Evolutionary conservation across 2,888 invertebrate species (phyloP), one percentile per base, ranked within the genome.

Genomic region (Andrena haemorrhoa): DNA sequence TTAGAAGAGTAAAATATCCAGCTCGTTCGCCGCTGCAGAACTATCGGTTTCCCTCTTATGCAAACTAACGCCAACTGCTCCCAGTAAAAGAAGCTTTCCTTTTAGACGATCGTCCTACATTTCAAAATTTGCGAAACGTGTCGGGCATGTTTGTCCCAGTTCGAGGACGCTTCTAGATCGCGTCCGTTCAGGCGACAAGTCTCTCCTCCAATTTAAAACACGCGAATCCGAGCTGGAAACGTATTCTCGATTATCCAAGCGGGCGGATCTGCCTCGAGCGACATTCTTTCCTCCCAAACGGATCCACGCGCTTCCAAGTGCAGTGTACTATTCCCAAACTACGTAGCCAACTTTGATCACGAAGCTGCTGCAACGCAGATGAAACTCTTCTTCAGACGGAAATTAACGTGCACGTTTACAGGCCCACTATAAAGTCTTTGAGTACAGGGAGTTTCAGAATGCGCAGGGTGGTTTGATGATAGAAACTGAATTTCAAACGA

Each of bases 71-170:
- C 23, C 23, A 10, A 35, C 16, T 51, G 7, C n/a, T 63, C 29
- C 51, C 66, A 41, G 35, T 73, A 49, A 63, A 82, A 74, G 69
- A 77, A 77, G 64, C 53, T 82, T 82, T 75, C 82, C 75, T 61
- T 75, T 82, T 72, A 63, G 47, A 70, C 65, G 65, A 33, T 56
- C 71, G 86, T 53, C 77, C 86, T 31, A 80, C 72, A 86, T 86
- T 86, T 80, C 72, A 70, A 72, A 80, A 80, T 83, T 86, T 79
- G 35, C 68, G 75, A 69, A 84, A 81, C 49, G 41, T 80, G 56
- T 77, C 75, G 26, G 71, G 64, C 71, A 74, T 60, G 76, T 76
- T 72, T 72, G 86, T 72, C 72, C 86, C 61, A 81, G 76, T 76
- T 75, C 49, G 12, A 7, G 33, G 72, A 76, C 79, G 41, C 65